Conservation (phyloP, 2,797 vertebrate genomes). For the Acanthurus leucopareius region DNA sequence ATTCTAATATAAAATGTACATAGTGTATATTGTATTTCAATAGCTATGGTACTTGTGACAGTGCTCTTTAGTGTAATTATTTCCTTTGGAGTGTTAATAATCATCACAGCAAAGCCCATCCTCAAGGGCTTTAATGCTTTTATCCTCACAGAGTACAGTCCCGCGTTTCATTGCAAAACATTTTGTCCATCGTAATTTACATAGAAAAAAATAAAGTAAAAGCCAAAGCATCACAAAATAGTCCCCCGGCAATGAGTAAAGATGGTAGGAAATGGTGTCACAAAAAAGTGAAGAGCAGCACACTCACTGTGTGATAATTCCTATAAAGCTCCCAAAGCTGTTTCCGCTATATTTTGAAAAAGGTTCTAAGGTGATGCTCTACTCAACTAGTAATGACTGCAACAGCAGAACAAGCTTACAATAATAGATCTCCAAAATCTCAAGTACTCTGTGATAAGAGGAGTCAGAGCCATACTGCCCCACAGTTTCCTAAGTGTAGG, state of each 20-base stretch:
- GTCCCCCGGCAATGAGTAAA: conserved; percentile 45
- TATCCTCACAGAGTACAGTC: conserved; percentile 18
- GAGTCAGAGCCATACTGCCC: conserved; percentile 2
- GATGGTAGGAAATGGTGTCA: conserved; percentile 25
- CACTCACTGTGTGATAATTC: conserved; percentile 2
- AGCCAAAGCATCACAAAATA: conserved; percentile 30
- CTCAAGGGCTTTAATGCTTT: conserved; percentile 23
- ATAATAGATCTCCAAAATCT: conserved; percentile 17
- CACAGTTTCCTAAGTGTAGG: background rate
- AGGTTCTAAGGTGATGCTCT: background rate
- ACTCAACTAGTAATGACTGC: conserved; percentile 20
- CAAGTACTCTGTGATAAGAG: conserved; percentile 22
- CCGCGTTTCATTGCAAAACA: conserved; percentile 21
- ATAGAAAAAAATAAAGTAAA: conserved; percentile 29
- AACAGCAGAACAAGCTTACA: conserved; percentile 18
- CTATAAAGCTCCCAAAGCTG: no score
- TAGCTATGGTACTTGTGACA: conserved; percentile 8
- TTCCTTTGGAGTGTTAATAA: conserved; percentile 36
- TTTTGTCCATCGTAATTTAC: conserved; percentile 25
- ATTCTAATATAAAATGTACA: conserved; percentile 14
- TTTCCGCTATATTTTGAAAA: conserved; percentile 23
- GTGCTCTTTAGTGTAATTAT: conserved; percentile 42
- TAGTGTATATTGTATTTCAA: conserved; percentile 12
- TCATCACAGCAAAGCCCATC: conserved; percentile 32
- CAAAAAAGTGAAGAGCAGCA: conserved; percentile 19